Evolutionary conservation across 2,113 vertebrate genomes (phyloP), one percentile per base, ranked within the genome.

Genomic region (Actenoides hombroni): DNA sequence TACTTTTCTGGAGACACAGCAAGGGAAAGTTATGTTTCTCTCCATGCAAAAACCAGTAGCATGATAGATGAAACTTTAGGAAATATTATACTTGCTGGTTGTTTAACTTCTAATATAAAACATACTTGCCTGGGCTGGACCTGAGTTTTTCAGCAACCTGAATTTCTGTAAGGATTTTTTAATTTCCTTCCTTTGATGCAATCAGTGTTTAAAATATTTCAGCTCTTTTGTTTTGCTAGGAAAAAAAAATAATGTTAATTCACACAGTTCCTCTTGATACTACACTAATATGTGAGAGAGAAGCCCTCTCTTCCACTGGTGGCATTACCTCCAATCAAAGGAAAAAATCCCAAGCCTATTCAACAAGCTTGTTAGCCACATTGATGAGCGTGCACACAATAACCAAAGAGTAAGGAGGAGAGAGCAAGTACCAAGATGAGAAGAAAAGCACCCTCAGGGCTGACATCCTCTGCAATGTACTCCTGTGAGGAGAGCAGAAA

Each of bases 91-190:
- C 73, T 84, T 86, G 46, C 48, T 95, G 78, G 35, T 93, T 97
- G 87, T 90, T 97, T 78, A 96, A 95, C 14, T 83, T 94, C 95
- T 97, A 97, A 97, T 96, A 91, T 81, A 96, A 98, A 98, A 92
- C 95, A 98, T 67, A 79, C 51, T 96, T 92, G 81, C 95, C 96
- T 94, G 88, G 85, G 73, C 40, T 94, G 59, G 83, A 88, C 88
- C 51, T 95, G 68, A 97, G 87, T 88, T 86, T 86, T 95, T 91
- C 84, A 94, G 79, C 63, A 94, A 96, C 24, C 46, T 88, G 91
- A 96, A 94, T 94, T 94, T 39, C 86, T 93, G 37, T 19, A 71
- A 91, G 48, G 60, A 94, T 94, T 75, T 91, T 67, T 97, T 90
- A 90, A 86, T 70, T 91, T 88, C 61, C 64, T 83, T 92, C 60